phyloP scores from a whole-genome alignment of 2,113 vertebrate genomes.

The Centrocercus urophasianus region DNA sequence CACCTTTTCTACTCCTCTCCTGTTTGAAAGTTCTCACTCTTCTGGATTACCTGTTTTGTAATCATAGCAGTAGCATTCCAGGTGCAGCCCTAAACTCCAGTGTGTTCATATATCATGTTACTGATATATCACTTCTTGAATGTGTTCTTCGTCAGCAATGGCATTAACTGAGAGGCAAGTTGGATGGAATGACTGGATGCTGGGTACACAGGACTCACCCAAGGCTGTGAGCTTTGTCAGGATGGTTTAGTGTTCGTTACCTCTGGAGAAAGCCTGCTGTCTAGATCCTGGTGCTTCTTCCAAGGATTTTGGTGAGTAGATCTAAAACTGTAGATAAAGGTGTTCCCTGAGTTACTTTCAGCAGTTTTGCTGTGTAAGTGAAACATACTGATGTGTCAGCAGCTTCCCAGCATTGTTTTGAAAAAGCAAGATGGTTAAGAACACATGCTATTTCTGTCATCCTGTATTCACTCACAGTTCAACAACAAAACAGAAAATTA shows the following conservation, averaged over 20 bases:
- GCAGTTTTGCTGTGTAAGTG: background rate
- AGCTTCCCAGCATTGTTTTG: constrained; percentile 26
- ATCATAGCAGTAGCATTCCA: background rate
- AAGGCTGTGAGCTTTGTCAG: background rate
- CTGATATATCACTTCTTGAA: background rate
- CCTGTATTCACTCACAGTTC: background rate
- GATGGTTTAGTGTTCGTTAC: background rate
- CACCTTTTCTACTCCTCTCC: background rate
- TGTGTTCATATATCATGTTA: background rate
- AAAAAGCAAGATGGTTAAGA: background rate
- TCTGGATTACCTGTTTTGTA: background rate
- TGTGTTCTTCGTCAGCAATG: background rate
- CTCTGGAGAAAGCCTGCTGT: background rate
- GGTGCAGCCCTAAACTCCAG: background rate
- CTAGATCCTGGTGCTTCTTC: background rate
- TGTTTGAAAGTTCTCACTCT: background rate
- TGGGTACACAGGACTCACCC: background rate
- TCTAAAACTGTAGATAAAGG: background rate
- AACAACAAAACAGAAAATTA: background rate
- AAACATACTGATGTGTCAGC: background rate
- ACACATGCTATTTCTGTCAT: background rate
- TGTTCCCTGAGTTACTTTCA: background rate
- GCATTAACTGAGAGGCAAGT: background rate
- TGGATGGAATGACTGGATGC: accelerated
- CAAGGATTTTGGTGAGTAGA: background rate